Evolutionary conservation across 2,113 vertebrate species (phyloP).

Genomic region (Prionailurus viverrinus): DNA sequence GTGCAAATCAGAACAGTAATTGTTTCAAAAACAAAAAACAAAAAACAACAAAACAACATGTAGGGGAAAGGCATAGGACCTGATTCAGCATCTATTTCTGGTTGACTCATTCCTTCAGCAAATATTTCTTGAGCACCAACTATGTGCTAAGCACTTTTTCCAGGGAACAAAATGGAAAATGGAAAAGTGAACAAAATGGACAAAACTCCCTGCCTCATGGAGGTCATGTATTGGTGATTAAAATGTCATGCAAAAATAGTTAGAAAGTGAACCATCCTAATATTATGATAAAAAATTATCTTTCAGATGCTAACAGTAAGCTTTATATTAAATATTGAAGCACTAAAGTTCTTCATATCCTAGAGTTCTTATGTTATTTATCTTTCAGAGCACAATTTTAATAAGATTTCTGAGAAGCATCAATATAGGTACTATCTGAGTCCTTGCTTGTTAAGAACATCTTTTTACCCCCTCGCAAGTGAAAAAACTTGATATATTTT

Average conservation of each 20-base stretch:
- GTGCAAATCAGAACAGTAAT: background rate
- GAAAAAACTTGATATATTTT: slow-evolving; percentile 19
- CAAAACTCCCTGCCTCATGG: background rate
- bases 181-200: background rate
- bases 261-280: background rate
- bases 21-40: background rate
- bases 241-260: background rate
- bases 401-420: background rate
- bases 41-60: background rate
- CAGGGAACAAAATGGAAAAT: background rate
- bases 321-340: background rate
- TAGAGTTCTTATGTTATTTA: slow-evolving; percentile 25
- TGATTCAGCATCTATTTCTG: background rate
- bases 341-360: background rate
- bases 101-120: background rate
- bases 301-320: background rate
- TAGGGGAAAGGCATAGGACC: background rate
- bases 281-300: background rate
- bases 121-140: background rate
- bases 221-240: background rate
- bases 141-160: background rate
- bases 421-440: background rate
- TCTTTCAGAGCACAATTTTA: slow-evolving; percentile 39
- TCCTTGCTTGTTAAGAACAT: background rate
- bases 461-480: background rate